Evolutionary conservation across 1,140 invertebrate genomes (phyloP).

Genomic region (Euwallacea similis): DNA sequence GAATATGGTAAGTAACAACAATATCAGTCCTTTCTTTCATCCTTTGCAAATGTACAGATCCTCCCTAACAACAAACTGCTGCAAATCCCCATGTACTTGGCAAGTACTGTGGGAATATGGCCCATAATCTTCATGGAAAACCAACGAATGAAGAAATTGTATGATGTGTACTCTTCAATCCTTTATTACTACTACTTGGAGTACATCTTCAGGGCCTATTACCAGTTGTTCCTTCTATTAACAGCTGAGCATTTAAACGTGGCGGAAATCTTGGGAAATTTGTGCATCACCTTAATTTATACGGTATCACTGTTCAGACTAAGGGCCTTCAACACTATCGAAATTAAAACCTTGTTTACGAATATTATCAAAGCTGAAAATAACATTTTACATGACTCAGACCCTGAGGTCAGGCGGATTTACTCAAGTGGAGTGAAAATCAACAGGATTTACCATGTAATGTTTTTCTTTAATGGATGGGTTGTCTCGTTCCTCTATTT

Average conservation of each 20-base stretch:
- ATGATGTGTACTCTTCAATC: slow-evolving; percentile 13
- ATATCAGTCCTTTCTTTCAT: not conserved
- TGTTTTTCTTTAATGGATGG: slow-evolving; percentile 35
- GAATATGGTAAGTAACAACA: not conserved
- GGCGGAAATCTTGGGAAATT: slow-evolving; percentile 31
- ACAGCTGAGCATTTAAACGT: slow-evolving; percentile 20
- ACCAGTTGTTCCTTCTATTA: slow-evolving; percentile 16
- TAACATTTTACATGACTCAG: slow-evolving; percentile 15
- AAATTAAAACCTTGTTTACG: slow-evolving; percentile 21
- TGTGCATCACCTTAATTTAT: slow-evolving; percentile 37
- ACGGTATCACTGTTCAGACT: slow-evolving; percentile 26
- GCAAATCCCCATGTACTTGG: slow-evolving; percentile 28
- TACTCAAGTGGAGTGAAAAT: slow-evolving; percentile 11
- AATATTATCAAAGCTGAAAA: slow-evolving; percentile 22
- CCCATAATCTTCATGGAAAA: slow-evolving; percentile 20
- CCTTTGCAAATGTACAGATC: slow-evolving; percentile 7
- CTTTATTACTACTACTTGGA: slow-evolving; percentile 30
- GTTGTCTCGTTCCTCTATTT: slow-evolving; percentile 27
- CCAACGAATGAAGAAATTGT: slow-evolving; percentile 7
- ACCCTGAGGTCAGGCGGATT: slow-evolving; percentile 18
- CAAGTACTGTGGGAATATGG: slow-evolving; percentile 25
- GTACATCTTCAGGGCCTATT: slow-evolving; percentile 31
- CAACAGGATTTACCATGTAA: slow-evolving; percentile 13
- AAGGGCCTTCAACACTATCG: slow-evolving; percentile 17
- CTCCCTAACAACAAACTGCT: slow-evolving; percentile 22